Evolutionary conservation across 2,888 invertebrate genomes (phyloP).

Genomic region (Sclerodermus sp.): DNA sequence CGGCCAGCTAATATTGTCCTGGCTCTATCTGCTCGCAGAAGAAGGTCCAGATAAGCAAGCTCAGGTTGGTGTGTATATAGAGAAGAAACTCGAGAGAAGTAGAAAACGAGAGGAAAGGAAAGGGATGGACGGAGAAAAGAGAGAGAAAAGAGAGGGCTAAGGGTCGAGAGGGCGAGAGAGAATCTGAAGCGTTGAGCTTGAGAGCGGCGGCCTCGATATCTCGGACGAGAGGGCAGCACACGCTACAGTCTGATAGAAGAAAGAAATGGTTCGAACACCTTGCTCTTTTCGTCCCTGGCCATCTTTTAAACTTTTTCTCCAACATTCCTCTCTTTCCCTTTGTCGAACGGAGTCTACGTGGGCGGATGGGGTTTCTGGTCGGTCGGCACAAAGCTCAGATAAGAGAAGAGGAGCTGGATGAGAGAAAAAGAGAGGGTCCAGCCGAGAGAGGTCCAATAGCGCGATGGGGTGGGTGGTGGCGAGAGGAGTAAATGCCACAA

Average conservation of each 20-base stretch:
- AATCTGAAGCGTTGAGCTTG: too few relatives aligned
- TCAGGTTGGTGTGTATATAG: constrained; percentile 7
- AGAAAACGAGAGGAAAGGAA: not conserved
- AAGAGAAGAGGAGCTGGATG: constrained; percentile 20
- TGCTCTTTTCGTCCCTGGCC: constrained; percentile 5
- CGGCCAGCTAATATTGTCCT: constrained; percentile 11
- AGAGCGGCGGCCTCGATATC: constrained; percentile 13
- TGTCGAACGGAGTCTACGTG: constrained; percentile 30
- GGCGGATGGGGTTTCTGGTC: constrained; percentile 34
- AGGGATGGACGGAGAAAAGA: too few relatives aligned
- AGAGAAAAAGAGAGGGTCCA: constrained; percentile 1
- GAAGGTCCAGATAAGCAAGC: constrained; percentile 12
- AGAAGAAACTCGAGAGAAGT: constrained; percentile 2
- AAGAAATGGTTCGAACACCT: constrained; percentile 23
- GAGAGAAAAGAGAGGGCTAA: too few relatives aligned
- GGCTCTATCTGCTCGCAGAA: constrained; percentile 6
- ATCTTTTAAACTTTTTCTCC: constrained; percentile 4
- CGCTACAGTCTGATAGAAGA: constrained; percentile 8
- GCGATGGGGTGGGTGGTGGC: too few relatives aligned
- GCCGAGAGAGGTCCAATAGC: constrained; percentile 2
- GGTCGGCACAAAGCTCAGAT: constrained; percentile 37
- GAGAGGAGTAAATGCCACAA: constrained; percentile 14
- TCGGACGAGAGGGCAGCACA: constrained; percentile 18
- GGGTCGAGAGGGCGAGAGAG: too few relatives aligned
- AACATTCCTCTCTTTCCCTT: constrained; percentile 9